A percentile compares a stretch with the other conserved stretches of the same genome.
Conservation (phyloP, 35 echinoderm and acorn worm species). For the Ptychodera flava region DNA sequence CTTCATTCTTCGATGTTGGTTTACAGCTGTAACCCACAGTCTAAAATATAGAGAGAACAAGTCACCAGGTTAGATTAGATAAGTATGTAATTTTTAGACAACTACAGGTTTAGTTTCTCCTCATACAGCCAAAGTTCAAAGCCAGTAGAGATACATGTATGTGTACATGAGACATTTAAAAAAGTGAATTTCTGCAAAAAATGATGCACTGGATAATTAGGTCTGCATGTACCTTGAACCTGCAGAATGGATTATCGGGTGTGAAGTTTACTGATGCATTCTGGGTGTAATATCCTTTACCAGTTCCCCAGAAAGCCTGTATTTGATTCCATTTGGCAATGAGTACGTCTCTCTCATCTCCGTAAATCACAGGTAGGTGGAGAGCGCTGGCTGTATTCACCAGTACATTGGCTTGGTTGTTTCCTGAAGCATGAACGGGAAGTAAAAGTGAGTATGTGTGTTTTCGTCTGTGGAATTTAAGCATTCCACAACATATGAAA, state of each 20-base stretch:
- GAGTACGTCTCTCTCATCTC: slow-evolving; percentile 81
- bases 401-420: slow-evolving; percentile 29
- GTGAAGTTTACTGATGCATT: slow-evolving; percentile 66
- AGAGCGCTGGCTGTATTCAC: slow-evolving; percentile 62
- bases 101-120: not conserved
- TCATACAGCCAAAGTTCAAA: not conserved
- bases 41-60: slow-evolving; percentile 10
- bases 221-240: slow-evolving; percentile 99
- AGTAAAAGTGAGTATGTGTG: slow-evolving; percentile 2
- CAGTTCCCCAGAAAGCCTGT: slow-evolving; percentile 94
- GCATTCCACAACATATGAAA: too few relatives aligned
- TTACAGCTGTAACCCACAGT: slow-evolving; percentile 95
- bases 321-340: slow-evolving; percentile 94
- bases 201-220: too few relatives aligned
- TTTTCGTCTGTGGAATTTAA: too few relatives aligned
- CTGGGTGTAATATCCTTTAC: slow-evolving; percentile 85
- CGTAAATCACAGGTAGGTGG: slow-evolving; percentile 77
- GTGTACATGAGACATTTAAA: too few relatives aligned
- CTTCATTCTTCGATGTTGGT: slow-evolving; percentile 60
- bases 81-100: too few relatives aligned
- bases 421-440: slow-evolving; percentile 16
- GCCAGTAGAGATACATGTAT: too few relatives aligned
- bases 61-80: not conserved
- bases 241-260: slow-evolving; percentile 91
- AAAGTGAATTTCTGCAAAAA: too few relatives aligned